phyloP scores from a whole-genome alignment of 2,888 invertebrate genomes.

The Noctua janthina region DNA sequence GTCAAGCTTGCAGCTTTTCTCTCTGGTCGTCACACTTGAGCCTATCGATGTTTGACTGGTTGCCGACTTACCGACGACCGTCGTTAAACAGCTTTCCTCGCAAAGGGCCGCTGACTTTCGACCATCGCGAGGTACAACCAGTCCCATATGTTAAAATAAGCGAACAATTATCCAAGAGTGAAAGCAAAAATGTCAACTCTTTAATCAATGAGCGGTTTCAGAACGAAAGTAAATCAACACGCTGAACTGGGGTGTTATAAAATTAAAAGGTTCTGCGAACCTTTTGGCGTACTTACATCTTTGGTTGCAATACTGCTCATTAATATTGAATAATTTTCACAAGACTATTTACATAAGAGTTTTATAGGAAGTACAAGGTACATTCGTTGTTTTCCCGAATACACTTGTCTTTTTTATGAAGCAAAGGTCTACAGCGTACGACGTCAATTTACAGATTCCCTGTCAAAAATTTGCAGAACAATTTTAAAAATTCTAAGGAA shows the following conservation, averaged over 20 bases:
- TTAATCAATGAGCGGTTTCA: conserved; percentile 45
- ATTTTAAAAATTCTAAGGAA: background rate
- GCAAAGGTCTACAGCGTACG: background rate
- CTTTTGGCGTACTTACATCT: background rate
- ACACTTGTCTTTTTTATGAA: background rate
- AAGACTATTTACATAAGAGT: background rate
- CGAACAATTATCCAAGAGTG: conserved; percentile 57
- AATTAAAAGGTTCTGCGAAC: conserved; percentile 6
- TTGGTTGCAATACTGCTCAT: background rate
- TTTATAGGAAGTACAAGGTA: background rate
- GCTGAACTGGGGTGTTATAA: conserved; percentile 7
- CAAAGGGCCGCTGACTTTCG: conserved; percentile 60
- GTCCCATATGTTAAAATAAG: conserved; percentile 50
- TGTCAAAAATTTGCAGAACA: background rate
- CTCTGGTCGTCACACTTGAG: conserved; percentile 63
- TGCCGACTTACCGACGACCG: conserved; percentile 45
- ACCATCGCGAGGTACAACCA: conserved; percentile 41
- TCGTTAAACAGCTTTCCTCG: conserved; percentile 70
- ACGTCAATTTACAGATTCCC: background rate
- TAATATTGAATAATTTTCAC: background rate
- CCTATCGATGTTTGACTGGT: conserved; percentile 67
- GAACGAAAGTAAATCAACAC: conserved; percentile 44
- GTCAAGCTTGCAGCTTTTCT: conserved; percentile 63
- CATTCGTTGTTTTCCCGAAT: background rate
- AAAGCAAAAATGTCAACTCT: conserved; percentile 46